These are phyloP conservation scores for Lasioglossum calceatum DNA, from an alignment of 2,888 invertebrate species.

Conservation along the genomic window DNA sequence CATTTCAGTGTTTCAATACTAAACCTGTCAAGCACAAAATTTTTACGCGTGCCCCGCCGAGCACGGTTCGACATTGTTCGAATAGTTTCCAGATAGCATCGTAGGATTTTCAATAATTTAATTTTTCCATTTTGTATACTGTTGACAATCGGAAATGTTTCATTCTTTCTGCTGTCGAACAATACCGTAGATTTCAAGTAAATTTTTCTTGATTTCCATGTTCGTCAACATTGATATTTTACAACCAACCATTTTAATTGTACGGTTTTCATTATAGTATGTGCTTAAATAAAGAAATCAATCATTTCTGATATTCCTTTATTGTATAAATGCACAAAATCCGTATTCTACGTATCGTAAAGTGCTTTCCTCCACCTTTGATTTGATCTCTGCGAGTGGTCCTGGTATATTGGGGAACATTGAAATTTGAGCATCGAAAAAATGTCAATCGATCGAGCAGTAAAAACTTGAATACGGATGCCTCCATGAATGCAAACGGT, in stretches of 20 bases:
- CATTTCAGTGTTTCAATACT: background rate
- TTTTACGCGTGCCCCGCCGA: no score
- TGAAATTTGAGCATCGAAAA: background rate
- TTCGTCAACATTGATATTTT: background rate
- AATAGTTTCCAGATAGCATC: background rate
- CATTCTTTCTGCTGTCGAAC: background rate
- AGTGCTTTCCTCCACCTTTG: background rate
- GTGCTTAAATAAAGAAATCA: no score
- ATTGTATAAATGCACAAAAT: background rate
- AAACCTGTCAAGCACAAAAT: background rate
- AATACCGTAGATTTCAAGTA: background rate
- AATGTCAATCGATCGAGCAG: background rate
- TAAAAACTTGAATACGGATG: background rate
- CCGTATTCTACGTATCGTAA: background rate
- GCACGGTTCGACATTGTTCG: no score
- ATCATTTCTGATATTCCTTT: no score
- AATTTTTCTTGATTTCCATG: background rate
- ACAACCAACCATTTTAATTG: background rate
- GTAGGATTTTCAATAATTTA: background rate
- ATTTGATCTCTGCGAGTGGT: background rate
- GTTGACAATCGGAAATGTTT: background rate
- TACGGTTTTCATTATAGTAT: no score
- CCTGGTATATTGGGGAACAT: background rate
- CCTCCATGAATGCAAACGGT: slow-evolving; percentile 29
- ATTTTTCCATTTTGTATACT: background rate